Base-by-base conservation (phyloP, 2,888 invertebrate genomes). In the Strigamia crassipes region DNA sequence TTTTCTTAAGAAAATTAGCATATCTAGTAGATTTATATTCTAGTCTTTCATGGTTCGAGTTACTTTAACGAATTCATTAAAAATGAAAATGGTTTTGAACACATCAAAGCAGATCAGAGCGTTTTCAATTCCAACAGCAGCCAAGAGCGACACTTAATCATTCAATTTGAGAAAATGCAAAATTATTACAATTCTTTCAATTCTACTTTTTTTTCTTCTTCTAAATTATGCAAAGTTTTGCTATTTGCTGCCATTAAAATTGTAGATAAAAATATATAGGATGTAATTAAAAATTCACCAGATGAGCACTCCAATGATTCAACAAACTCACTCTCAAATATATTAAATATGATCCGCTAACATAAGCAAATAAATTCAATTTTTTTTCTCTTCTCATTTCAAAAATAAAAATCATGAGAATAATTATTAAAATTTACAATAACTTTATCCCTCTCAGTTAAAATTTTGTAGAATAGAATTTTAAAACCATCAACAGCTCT, bases 401-500 rank as follows among this genome's bases (percentile, higher is more conserved):
- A 66, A 66, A 66, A 66, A 66, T 66, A n/a, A 51, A 51, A 51
- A n/a, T 8, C 15, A 51, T 51, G 51, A 51, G 51, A 51, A n/a
- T n/a, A 15, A 51, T 66, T 66, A 66, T 27, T 66, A 66, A 66
- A 66, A 27, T 66, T 23, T 66, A 27, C 66, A 66, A 66, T 66
- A 66, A 66, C 27, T 66, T 66, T 66, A 27, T 10, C 21, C 23
- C 15, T 66, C 13, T 66, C 27, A 27, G 66, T 66, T 66, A 13
- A 23, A 66, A 66, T 66, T 66, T 66, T 66, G 23, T 66, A 80
- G 46, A 80, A 80, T 80, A 80, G 46, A 80, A 80, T 80, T 80
- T 80, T 41, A 46, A 80, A 80, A 46, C 46, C 31, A 23, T 80
- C 80, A 80, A 80, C 80, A 80, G 80, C 80, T 51, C n/a, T 80